Base-by-base conservation (phyloP, 2,113 vertebrate species). In the Mandrillus leucophaeus region DNA sequence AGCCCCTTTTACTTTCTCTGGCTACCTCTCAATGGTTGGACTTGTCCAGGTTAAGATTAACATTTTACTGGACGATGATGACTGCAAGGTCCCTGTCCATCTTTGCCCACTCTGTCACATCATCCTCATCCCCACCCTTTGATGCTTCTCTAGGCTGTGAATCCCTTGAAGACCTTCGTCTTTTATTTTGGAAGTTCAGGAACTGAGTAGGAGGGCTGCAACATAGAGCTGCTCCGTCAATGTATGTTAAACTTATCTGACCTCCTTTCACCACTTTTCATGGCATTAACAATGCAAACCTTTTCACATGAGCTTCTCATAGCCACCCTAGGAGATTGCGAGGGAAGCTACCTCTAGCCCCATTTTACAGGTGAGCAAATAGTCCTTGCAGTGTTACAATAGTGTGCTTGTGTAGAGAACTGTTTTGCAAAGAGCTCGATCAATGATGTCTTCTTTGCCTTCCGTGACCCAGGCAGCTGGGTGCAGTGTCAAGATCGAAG, bases 291-390 rank as follows among this genome's bases (percentile, higher is more conserved):
- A 10, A 14, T 0, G 27, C 50, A 38, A 81, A 93, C 57, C 16
- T 78, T 87, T 83, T 40, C 76, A 55, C 55, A 9, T 23, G 12
- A 18, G 82, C 45, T 50, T 55, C 57, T 72, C 73, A 48, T n/a
- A 59, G 3, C 35, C 20, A 12, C 17, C 11, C 2, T 6, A 11
- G 75, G 70, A 78, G 40, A 59, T 7, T 10, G 40, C 20, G 66
- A 52, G 64, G 82, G 87, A 78, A 64, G n/a, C 68, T 12, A 16
- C 52, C 48, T 83, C 38, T 20, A 75, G 76, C 32, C 73, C 73
- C 6, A 18, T 59, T 45, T 78, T 76, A 75, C 88, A 82, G 83
- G 91, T 6, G 30, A 95, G 94, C 68, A 95, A 93, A 95, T 78
- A 88, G 80, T 87, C 66, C 70, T 64, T 23, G 16, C 0, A 12